A percentile compares a stretch with the other conserved stretches of the same genome.
Conservation (phyloP, 2,888 invertebrate genomes). For the Eumerus sabulonum region DNA sequence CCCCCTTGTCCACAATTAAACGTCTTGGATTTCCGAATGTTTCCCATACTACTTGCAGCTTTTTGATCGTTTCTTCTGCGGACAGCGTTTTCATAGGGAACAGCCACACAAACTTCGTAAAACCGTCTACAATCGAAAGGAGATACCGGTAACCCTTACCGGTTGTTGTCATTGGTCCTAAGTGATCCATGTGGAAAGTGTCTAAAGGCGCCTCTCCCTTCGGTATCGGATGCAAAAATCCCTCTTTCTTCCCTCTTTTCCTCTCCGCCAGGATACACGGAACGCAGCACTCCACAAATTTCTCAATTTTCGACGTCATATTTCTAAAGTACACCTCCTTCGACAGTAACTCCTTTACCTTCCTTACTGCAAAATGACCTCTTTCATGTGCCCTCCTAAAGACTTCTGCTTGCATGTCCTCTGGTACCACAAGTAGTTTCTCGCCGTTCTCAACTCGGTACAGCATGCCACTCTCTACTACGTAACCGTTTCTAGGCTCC, state of each 20-base stretch:
- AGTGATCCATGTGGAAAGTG: conserved; percentile 22
- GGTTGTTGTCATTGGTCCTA: conserved; percentile 25
- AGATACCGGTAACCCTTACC: conserved; percentile 24
- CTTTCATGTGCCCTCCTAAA: background rate
- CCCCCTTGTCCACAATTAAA: background rate
- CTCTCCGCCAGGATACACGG: conserved; percentile 1
- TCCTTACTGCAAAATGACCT: conserved; percentile 2
- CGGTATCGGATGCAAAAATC: conserved; percentile 3
- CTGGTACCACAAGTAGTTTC: background rate
- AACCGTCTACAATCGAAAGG: conserved; percentile 22
- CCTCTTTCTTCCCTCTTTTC: conserved; percentile 21
- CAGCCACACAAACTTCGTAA: conserved; percentile 17
- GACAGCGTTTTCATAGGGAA: background rate
- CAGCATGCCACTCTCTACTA: background rate
- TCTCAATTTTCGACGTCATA: background rate
- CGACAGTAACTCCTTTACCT: background rate
- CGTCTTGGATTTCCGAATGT: background rate
- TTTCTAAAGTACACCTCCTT: background rate
- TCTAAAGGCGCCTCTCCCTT: conserved; percentile 23
- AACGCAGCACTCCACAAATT: background rate
- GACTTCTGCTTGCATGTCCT: background rate
- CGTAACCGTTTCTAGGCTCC: background rate
- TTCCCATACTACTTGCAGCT: background rate
- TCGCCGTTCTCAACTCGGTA: background rate
- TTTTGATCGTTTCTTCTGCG: background rate